Evolutionary conservation across 2,888 invertebrate genomes (phyloP).

Genomic region (Rosalia funebris): DNA sequence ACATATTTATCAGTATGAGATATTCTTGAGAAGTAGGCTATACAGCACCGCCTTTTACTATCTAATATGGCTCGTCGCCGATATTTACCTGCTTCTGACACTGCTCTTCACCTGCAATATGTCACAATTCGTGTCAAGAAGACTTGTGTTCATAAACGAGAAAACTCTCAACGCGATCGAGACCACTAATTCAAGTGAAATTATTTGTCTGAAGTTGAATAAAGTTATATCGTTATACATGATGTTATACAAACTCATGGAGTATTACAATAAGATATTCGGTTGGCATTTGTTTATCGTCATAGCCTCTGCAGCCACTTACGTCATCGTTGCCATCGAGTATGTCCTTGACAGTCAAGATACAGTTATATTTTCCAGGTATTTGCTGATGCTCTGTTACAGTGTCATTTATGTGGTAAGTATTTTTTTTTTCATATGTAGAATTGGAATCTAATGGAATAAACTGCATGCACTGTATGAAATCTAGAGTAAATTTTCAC

Average conservation of each 20-base stretch:
- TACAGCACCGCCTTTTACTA: too few relatives aligned
- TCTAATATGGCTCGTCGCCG: too few relatives aligned
- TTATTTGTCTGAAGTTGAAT: not conserved
- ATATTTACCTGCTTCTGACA: conserved; percentile 1
- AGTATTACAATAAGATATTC: not conserved
- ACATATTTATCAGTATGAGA: not conserved
- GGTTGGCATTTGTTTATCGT: conserved; percentile 2
- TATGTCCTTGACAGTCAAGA: not conserved
- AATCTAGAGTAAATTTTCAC: too few relatives aligned
- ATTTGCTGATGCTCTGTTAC: too few relatives aligned
- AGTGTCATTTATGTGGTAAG: not conserved
- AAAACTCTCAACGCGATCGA: not conserved
- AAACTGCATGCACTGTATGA: too few relatives aligned
- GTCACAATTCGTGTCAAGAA: not conserved
- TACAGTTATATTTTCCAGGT: not conserved
- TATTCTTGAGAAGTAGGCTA: too few relatives aligned
- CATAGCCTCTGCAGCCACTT: not conserved
- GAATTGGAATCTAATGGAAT: too few relatives aligned
- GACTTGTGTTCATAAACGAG: not conserved
- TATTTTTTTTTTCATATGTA: too few relatives aligned
- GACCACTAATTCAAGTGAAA: not conserved
- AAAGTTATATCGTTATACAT: not conserved
- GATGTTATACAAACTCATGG: not conserved
- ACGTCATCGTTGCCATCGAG: not conserved
- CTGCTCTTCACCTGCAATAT: not conserved